Conservation (phyloP, 2,113 vertebrate species). For the Leptobrachium ailaonicum region DNA sequence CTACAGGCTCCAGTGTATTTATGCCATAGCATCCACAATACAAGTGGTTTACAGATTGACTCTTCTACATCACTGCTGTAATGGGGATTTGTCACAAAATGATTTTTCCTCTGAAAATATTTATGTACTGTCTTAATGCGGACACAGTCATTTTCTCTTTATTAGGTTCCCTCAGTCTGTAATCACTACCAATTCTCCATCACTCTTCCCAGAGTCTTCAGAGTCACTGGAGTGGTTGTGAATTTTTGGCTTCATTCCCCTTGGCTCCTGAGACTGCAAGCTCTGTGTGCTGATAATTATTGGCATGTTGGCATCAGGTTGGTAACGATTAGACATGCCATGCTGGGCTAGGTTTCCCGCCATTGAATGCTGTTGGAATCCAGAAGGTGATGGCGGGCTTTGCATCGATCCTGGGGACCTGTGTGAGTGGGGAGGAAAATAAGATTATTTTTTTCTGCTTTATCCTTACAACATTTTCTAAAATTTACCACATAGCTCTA, state of each 20-base stretch:
- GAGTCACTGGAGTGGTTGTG: conserved; percentile 89
- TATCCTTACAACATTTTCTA: too few species aligned
- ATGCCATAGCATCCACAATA: not conserved
- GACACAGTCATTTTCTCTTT: not conserved
- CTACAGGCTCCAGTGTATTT: not conserved
- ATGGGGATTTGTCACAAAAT: not conserved
- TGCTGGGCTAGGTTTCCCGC: conserved; percentile 78
- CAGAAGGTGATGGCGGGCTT: conserved; percentile 72
- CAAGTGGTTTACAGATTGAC: not conserved
- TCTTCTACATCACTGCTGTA: not conserved
- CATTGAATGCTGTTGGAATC: conserved; percentile 69
- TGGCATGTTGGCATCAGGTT: conserved; percentile 75
- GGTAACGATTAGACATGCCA: conserved; percentile 79
- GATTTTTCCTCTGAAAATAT: not conserved
- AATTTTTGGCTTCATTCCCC: conserved; percentile 60
- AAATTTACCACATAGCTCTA: too few species aligned
- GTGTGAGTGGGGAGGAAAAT: not conserved
- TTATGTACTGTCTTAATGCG: not conserved
- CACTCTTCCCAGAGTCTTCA: conserved; percentile 83
- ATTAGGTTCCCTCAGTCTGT: conserved; percentile 74
- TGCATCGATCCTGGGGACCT: conserved; percentile 83
- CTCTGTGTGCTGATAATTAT: conserved; percentile 73
- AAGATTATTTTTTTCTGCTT: not conserved
- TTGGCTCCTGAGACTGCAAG: conserved; percentile 65
- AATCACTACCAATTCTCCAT: conserved; percentile 90